These are phyloP conservation scores for Heliconius sara DNA, from an alignment of 2,888 invertebrate genomes.

Conservation along the genomic window DNA sequence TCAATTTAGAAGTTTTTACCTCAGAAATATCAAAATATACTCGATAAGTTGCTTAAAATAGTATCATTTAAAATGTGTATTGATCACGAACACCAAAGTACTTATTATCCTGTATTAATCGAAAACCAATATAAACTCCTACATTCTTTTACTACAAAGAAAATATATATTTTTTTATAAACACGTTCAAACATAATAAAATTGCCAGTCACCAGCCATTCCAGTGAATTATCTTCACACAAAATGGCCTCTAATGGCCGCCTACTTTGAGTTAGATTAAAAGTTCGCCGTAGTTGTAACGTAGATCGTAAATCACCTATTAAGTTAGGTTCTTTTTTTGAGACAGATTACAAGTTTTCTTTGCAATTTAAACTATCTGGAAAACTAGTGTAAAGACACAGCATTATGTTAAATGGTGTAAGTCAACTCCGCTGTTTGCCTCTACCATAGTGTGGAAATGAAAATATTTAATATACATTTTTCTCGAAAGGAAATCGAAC, in stretches of 20 bases:
- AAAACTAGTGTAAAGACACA: no score
- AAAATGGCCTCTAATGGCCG: slow-evolving; percentile 53
- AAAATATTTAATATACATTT: no score
- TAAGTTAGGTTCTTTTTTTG: neutral
- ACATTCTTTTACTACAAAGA: neutral
- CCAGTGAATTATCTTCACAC: slow-evolving; percentile 54
- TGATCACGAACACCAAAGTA: neutral
- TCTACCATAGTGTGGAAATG: no score
- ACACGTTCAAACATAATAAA: slow-evolving; percentile 49
- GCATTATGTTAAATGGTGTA: no score
- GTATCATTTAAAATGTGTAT: neutral
- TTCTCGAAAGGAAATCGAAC: no score
- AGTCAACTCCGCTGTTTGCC: no score
- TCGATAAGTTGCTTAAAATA: neutral
- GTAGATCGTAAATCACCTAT: slow-evolving; percentile 32
- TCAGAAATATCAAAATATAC: neutral
- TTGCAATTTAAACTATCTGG: no score
- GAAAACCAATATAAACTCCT: neutral
- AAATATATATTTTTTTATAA: slow-evolving; percentile 16
- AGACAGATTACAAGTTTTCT: neutral
- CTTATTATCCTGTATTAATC: neutral
- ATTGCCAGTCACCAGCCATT: slow-evolving; percentile 56
- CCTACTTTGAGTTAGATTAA: slow-evolving; percentile 50
- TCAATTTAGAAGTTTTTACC: neutral
- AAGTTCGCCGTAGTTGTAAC: slow-evolving; percentile 51